Evolutionary conservation across 2,113 vertebrate species (phyloP), one percentile per base, ranked within the genome.

Genomic region (Sardina pilchardus): DNA sequence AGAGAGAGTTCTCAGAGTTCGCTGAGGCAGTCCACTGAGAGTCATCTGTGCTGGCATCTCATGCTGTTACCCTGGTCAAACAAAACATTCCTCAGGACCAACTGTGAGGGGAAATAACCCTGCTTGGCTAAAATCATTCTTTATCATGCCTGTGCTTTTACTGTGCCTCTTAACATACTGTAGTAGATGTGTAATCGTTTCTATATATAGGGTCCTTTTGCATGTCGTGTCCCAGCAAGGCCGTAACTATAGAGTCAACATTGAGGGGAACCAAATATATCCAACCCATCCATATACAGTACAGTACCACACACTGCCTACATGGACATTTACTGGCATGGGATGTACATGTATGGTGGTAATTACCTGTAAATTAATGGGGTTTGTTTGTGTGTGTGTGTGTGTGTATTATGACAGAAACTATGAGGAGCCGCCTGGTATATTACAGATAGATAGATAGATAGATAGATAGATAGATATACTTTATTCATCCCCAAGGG

Each of bases 11-110:
- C 45, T 39, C 80, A 80, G 3, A 59, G 39, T 84, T 78, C 42
- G 12, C 14, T 34, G 47, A 44, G 63, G 30, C 0, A n/a, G 39
- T 48, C 30, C 42, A 21, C 9, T 26, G 83, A 53, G 44, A 71
- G 24, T 48, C 56, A 78, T 81, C 83, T 42, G 34, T 71, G 82
- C 12, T 83, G 82, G 63, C 84, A 88, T 30, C 67, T 84, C 42
- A 42, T 42, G 82, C 75, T 84, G 78, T 39, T 83, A 59, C 44
- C 45, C 14, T 26, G 16, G 10, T n/a, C 53, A 63, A 83, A 56
- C 42, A 45, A 24, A 45, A 21, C 59, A 67, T 84, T 84, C 56
- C 56, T 84, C 42, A 42, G 24, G 34, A 9, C n/a, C 63, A 71
- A 16, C 63, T 12, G 63, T 26, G 63, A 71, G 30, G 30, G n/a